Evolutionary conservation across 1,140 invertebrate species (phyloP).

Genomic region (Varroa destructor): DNA sequence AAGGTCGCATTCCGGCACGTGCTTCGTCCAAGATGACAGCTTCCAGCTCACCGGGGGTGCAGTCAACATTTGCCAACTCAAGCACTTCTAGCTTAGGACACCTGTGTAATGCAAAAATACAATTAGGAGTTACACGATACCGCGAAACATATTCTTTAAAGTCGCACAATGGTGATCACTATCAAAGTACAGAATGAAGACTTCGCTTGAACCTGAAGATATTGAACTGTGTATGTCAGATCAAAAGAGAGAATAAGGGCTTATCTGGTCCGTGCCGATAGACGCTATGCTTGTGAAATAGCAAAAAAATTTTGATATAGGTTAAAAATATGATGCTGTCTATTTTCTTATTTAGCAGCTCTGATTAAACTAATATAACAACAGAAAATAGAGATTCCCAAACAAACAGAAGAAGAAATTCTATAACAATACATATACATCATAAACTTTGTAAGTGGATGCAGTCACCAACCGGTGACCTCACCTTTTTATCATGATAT

Average conservation of each 20-base stretch:
- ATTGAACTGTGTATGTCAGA: too few relatives aligned
- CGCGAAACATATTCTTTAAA: too few relatives aligned
- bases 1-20: not conserved
- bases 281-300: too few relatives aligned
- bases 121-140: not conserved
- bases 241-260: too few relatives aligned
- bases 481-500: too few relatives aligned
- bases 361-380: too few relatives aligned
- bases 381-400: too few relatives aligned
- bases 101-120: not conserved
- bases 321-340: too few relatives aligned
- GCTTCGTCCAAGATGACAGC: constrained; percentile 1
- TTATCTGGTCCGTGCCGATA: too few relatives aligned
- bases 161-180: not conserved
- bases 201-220: not conserved
- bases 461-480: not conserved
- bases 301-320: too few relatives aligned
- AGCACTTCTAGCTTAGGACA: constrained; percentile 19
- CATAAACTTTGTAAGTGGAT: not conserved
- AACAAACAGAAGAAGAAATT: not conserved
- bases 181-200: not conserved
- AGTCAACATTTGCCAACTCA: constrained; percentile 14
- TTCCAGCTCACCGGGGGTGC: constrained; percentile 15
- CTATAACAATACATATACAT: not conserved
- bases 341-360: too few relatives aligned